Percentiles rank a stretch among this genome's conserved stretches.
phyloP scores from a whole-genome alignment of 1,140 invertebrate genomes.

The Zaprionus capensis region DNA sequence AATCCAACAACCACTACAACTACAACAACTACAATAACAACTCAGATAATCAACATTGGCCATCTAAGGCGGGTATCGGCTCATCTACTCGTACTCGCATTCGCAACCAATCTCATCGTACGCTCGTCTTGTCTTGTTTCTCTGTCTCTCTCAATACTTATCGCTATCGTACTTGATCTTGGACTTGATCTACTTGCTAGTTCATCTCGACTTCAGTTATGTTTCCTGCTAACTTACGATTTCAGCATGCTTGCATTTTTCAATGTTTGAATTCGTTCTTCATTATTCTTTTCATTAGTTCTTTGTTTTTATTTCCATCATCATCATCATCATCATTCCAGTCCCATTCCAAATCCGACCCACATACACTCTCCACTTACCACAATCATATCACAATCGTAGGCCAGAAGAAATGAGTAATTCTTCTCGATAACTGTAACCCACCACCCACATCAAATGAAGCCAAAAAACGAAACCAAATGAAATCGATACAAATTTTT shows the following conservation, averaged over 20 bases:
- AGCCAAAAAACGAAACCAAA: constrained; percentile 33
- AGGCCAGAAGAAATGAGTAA: constrained; percentile 43
- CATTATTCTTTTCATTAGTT: background rate
- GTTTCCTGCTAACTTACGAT: constrained; percentile 50
- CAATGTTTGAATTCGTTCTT: constrained; percentile 16
- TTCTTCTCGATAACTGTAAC: constrained; percentile 69
- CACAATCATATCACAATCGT: constrained; percentile 58
- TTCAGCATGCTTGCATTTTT: constrained; percentile 57
- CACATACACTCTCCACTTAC: constrained; percentile 27
- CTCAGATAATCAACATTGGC: background rate
- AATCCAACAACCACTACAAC: constrained; percentile 23
- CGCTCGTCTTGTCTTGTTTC: constrained; percentile 40
- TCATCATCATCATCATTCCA: constrained; percentile 18
- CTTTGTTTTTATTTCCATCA: background rate
- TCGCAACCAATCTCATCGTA: constrained; percentile 51
- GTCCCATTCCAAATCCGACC: constrained; percentile 30
- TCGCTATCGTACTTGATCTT: constrained; percentile 29
- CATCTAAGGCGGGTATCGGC: background rate
- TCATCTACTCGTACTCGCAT: constrained; percentile 31
- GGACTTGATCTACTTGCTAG: constrained; percentile 44
- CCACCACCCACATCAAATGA: constrained; percentile 70
- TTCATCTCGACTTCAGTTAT: constrained; percentile 44
- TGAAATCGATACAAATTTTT: constrained; percentile 2
- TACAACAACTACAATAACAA: constrained; percentile 12
- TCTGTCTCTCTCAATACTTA: constrained; percentile 23